Evolutionary conservation across 2,888 invertebrate genomes (phyloP).

Genomic region (Cheilosia scutellata): DNA sequence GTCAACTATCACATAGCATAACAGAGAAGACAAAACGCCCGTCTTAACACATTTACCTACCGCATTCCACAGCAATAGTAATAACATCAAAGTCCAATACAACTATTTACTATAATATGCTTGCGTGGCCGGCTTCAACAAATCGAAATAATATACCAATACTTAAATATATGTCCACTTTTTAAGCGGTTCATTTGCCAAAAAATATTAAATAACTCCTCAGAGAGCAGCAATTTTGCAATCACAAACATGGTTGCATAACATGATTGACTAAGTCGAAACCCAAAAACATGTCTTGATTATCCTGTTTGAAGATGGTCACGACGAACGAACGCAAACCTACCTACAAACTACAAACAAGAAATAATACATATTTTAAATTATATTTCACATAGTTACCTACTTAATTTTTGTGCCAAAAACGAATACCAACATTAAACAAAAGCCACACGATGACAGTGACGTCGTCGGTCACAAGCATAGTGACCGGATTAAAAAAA

Average conservation of each 20-base stretch:
- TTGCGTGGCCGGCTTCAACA: neutral
- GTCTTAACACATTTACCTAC: too few species aligned
- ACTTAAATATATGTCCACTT: neutral
- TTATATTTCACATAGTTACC: slow-evolving; percentile 40
- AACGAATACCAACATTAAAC: slow-evolving; percentile 21
- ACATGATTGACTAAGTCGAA: slow-evolving; percentile 18
- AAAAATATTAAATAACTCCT: slow-evolving; percentile 22
- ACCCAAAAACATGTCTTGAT: slow-evolving; percentile 25
- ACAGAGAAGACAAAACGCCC: too few species aligned
- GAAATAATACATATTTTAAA: slow-evolving; percentile 12
- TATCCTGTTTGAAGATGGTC: slow-evolving; percentile 59
- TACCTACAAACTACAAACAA: slow-evolving; percentile 11
- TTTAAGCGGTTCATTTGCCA: neutral
- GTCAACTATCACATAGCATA: too few species aligned
- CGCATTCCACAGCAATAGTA: neutral
- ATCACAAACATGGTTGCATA: slow-evolving; percentile 28
- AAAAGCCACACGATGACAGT: neutral
- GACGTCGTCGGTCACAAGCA: slow-evolving; percentile 34
- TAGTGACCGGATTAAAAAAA: slow-evolving; percentile 43
- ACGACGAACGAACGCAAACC: neutral
- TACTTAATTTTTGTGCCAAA: slow-evolving; percentile 37
- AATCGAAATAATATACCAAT: too few species aligned
- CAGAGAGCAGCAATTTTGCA: neutral
- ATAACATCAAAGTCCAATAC: neutral
- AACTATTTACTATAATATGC: neutral